Evolutionary conservation across 2,113 vertebrate genomes (phyloP), one percentile per base, ranked within the genome.

Genomic region (Triplophysa dalaica): DNA sequence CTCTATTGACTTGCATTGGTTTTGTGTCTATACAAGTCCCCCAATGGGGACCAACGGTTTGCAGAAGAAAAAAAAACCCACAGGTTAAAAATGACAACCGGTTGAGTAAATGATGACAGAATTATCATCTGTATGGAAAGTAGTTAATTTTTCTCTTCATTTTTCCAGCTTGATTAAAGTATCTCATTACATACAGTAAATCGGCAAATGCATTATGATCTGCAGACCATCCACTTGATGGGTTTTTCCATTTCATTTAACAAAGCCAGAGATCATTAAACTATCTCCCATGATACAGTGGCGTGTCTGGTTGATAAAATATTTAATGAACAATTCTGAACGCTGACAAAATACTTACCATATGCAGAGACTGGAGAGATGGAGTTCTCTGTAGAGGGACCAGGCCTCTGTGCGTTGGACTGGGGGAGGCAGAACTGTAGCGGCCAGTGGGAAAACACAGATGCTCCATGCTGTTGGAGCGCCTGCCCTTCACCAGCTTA

Each of bases 391-490:
- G 95, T 84, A 95, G 84, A 48, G 70, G 74, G 0, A 75, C 81
- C 78, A 85, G 81, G n/a, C n/a, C 1, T 83, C 86, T 12, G 4
- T 83, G 2, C 5, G 89, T 89, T 14, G 89, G 87, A 81, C 89
- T 90, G 4, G 89, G 87, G 61, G 92, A 91, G 19, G 89, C 54
- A 0, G 87, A 72, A 33, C 81, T 85, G 70, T 80, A 78, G 5
- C 87, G 80, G 0, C 73, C 70, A 0, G 48, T 65, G 0, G 80
- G 73, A n/a, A 89, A 62, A n/a, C 83, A 87, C 52, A 93, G 90
- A 58, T 98, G 96, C 77, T 98, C 96, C 94, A 97, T 94, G 78
- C 97, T 98, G 86, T 92, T 95, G 87, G 96, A 97, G 56, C 93
- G 95, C 58, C 93, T 90, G 70, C 95, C 94, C 80, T 94, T 94